These are phyloP conservation scores for Polyploca ridens DNA, from an alignment of 2,888 invertebrate species.

Conservation along the genomic window DNA sequence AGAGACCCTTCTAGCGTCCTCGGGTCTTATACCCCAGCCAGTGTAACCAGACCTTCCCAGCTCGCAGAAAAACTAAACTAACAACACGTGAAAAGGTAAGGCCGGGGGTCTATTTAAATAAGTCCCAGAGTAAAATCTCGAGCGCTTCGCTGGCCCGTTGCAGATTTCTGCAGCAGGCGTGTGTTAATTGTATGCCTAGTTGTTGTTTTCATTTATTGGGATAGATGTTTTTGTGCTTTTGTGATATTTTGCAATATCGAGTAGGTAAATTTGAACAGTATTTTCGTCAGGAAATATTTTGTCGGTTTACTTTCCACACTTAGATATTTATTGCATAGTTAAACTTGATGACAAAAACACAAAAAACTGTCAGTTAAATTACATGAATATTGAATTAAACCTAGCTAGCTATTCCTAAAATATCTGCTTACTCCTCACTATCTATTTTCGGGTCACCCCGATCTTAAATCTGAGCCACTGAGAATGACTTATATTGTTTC, in stretches of 20 bases:
- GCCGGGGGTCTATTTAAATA: constrained; percentile 48
- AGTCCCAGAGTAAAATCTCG: constrained; percentile 42
- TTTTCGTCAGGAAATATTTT: too few relatives aligned
- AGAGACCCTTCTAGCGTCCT: constrained; percentile 60
- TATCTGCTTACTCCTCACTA: background rate
- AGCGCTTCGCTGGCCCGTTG: constrained; percentile 39
- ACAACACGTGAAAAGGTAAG: constrained; percentile 40
- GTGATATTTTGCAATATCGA: background rate
- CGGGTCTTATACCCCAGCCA: constrained; percentile 38
- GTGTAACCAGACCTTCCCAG: constrained; percentile 30
- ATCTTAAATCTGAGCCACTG: background rate
- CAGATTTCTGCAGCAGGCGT: constrained; percentile 52
- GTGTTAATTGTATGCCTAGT: constrained; percentile 34
- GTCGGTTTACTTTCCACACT: too few relatives aligned
- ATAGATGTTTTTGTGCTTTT: background rate
- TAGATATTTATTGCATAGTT: too few relatives aligned
- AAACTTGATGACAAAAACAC: too few relatives aligned
- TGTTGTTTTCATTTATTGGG: constrained; percentile 25
- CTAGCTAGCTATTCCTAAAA: too few relatives aligned
- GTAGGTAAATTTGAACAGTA: background rate
- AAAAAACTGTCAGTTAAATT: too few relatives aligned
- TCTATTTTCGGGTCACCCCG: background rate
- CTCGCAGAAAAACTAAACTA: constrained; percentile 33
- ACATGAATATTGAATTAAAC: too few relatives aligned
- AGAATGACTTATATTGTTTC: constrained; percentile 20